Percentiles rank a stretch among this genome's conserved stretches.
phyloP scores from a whole-genome alignment of 2,888 invertebrate genomes.

The Nomada fabriciana region DNA sequence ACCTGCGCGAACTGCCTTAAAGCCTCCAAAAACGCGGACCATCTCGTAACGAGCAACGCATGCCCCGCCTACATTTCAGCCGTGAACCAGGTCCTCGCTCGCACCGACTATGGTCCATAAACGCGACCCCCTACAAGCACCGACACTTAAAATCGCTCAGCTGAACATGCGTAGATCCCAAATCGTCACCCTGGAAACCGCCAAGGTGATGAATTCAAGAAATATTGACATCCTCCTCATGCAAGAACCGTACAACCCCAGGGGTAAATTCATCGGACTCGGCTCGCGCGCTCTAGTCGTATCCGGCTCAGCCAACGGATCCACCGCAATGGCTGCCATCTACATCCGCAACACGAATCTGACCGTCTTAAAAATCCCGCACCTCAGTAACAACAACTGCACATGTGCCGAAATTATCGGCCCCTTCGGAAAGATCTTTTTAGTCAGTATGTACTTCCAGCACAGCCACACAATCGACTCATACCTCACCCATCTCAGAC shows the following conservation, averaged over 20 bases:
- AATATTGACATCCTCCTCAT: not conserved
- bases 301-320: too few relatives aligned
- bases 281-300: too few relatives aligned
- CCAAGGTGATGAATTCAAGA: not conserved
- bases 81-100: not conserved
- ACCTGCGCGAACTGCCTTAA: not conserved
- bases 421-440: not conserved
- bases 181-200: not conserved
- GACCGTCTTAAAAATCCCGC: too few relatives aligned
- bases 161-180: not conserved
- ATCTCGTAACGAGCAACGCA: not conserved
- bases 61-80: not conserved
- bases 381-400: too few relatives aligned
- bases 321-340: not conserved
- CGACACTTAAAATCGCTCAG: not conserved
- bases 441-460: too few relatives aligned
- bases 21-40: not conserved
- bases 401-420: not conserved
- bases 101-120: conserved; percentile 11
- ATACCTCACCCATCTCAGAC: not conserved
- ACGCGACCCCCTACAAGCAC: too few relatives aligned
- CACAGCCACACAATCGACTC: not conserved
- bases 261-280: too few relatives aligned
- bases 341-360: too few relatives aligned
- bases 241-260: too few relatives aligned